Conservation (phyloP, 2,113 vertebrate genomes). For the Climacteris rufus region DNA sequence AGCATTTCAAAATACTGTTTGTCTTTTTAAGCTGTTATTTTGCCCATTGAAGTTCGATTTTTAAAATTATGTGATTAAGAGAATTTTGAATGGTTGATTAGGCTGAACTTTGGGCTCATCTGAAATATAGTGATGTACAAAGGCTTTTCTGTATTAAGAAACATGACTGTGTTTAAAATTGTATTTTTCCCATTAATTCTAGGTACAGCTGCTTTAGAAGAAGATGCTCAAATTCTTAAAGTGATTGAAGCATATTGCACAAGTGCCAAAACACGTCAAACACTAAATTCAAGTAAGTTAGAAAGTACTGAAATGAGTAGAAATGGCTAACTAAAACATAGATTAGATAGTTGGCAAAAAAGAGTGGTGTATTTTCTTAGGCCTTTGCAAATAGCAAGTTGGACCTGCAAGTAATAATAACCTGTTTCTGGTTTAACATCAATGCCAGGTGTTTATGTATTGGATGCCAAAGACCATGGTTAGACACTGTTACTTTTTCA, state of each 20-base stretch:
- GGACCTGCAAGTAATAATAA: neutral
- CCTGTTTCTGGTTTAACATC: neutral
- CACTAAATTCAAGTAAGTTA: slow-evolving; percentile 97
- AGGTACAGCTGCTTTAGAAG: slow-evolving; percentile 97
- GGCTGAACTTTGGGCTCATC: neutral
- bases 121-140: neutral
- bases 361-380: neutral
- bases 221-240: slow-evolving; percentile 97
- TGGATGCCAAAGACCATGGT: neutral
- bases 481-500: neutral
- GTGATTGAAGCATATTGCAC: slow-evolving; percentile 99
- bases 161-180: neutral
- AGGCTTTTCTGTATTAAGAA: neutral
- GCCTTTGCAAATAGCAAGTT: neutral
- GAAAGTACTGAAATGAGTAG: neutral
- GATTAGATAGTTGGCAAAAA: neutral
- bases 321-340: neutral
- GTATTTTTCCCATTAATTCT: neutral
- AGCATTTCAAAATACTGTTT: neutral
- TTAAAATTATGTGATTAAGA: neutral
- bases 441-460: neutral
- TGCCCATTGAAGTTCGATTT: neutral
- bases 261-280: slow-evolving; percentile 98
- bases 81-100: neutral
- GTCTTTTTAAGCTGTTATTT: neutral